These are phyloP conservation scores for Carduelis carduelis DNA, from an alignment of 2,797 vertebrate genomes.

Conservation along the genomic window DNA sequence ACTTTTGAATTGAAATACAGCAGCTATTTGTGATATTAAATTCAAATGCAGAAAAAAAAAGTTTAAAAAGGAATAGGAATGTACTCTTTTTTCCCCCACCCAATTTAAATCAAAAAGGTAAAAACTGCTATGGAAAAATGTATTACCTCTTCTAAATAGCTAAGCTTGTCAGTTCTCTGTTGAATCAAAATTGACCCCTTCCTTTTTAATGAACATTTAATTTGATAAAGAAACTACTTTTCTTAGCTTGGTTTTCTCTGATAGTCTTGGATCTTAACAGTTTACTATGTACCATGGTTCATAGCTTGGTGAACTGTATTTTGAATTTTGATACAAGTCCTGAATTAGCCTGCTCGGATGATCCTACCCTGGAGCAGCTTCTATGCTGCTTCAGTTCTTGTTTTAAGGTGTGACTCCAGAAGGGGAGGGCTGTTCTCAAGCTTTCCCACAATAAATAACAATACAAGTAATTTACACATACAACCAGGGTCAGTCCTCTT, in stretches of 20 bases:
- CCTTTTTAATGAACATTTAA: background rate
- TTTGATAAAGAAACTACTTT: background rate
- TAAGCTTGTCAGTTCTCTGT: background rate
- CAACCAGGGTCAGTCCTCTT: background rate
- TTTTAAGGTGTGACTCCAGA: background rate
- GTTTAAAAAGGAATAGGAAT: background rate
- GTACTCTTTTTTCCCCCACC: background rate
- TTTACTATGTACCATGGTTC: background rate
- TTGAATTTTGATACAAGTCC: background rate
- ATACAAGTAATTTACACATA: background rate
- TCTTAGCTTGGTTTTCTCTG: background rate
- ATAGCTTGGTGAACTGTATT: background rate
- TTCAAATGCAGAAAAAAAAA: background rate
- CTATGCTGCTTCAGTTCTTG: background rate
- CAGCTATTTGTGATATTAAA: background rate
- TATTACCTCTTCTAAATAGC: background rate
- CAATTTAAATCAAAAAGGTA: background rate
- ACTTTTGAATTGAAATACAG: background rate
- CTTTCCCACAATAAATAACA: background rate
- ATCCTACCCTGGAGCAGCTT: background rate
- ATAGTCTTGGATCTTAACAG: background rate
- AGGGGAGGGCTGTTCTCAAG: background rate
- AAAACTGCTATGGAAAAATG: background rate
- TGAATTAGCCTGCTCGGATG: background rate
- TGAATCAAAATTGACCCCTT: background rate